A percentile compares a stretch with the other conserved stretches of the same genome.
These are phyloP conservation scores for Tipula confusa DNA, from an alignment of 2,888 invertebrate genomes.

Conservation along the genomic window DNA sequence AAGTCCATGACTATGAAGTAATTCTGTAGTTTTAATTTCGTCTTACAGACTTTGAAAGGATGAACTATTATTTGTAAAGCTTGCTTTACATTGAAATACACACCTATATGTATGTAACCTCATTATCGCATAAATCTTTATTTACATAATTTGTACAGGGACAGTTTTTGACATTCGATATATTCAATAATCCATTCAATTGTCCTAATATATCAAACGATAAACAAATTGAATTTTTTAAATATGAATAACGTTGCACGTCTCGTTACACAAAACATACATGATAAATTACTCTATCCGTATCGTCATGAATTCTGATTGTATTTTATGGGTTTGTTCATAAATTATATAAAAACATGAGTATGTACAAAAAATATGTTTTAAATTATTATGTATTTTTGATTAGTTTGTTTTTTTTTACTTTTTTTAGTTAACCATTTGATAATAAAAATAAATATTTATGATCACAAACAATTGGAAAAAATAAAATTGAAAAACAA, in stretches of 20 bases:
- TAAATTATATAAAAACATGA: background rate
- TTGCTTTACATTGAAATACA: too few species aligned
- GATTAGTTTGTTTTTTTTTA: too few species aligned
- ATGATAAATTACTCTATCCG: background rate
- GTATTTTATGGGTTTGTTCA: background rate
- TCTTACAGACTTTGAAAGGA: too few species aligned
- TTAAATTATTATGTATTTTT: conserved; percentile 12
- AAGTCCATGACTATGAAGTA: too few species aligned
- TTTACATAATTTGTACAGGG: background rate
- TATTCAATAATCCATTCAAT: background rate
- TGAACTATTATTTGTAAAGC: too few species aligned
- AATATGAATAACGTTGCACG: background rate
- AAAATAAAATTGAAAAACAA: background rate
- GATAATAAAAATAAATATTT: background rate
- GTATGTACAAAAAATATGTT: background rate
- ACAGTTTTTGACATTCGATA: background rate
- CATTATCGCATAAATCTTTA: background rate
- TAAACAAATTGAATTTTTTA: background rate
- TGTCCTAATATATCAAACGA: background rate
- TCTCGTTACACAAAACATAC: background rate
- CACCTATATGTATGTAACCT: background rate
- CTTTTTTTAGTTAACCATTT: background rate
- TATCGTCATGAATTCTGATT: background rate
- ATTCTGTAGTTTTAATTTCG: too few species aligned
- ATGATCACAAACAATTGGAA: background rate